phyloP scores from a whole-genome alignment of 2,888 invertebrate species.

The Embidobia sp. region DNA sequence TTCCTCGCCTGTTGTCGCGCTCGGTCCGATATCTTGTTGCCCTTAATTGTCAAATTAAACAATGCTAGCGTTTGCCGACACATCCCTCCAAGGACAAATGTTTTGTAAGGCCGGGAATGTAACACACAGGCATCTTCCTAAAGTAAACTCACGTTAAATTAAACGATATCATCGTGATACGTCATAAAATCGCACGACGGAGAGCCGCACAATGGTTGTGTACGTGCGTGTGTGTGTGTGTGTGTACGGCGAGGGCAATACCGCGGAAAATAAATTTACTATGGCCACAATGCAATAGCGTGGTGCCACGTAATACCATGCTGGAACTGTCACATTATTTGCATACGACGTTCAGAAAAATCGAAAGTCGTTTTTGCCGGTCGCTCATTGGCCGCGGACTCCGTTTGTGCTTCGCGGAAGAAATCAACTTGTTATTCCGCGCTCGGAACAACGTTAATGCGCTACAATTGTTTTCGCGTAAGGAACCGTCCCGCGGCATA shows the following conservation, averaged over 20 bases:
- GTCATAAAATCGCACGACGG: constrained; percentile 63
- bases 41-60: too few relatives aligned
- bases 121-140: constrained; percentile 38
- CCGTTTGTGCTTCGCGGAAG: constrained; percentile 7
- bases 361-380: constrained; percentile 35
- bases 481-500: too few relatives aligned
- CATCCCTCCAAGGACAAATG: constrained; percentile 47
- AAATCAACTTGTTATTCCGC: not conserved
- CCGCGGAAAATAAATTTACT: constrained; percentile 61
- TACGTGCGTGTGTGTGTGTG: constrained; percentile 29
- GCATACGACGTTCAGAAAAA: constrained; percentile 47
- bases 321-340: constrained; percentile 50
- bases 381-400: constrained; percentile 17
- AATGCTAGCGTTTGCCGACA: too few relatives aligned
- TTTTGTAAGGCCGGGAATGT: constrained; percentile 23
- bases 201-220: constrained; percentile 51
- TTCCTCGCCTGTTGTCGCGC: too few relatives aligned
- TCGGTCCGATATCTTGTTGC: too few relatives aligned
- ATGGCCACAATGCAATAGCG: constrained; percentile 52
- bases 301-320: constrained; percentile 55
- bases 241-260: constrained; percentile 42
- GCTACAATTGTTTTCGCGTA: too few relatives aligned
- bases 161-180: constrained; percentile 65
- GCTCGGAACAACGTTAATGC: not conserved
- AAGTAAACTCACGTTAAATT: constrained; percentile 63